Percentiles rank a stretch among this genome's conserved stretches.
Evolutionary conservation across 2,113 vertebrate species (phyloP).

Genomic region (Hypanus sabinus): DNA sequence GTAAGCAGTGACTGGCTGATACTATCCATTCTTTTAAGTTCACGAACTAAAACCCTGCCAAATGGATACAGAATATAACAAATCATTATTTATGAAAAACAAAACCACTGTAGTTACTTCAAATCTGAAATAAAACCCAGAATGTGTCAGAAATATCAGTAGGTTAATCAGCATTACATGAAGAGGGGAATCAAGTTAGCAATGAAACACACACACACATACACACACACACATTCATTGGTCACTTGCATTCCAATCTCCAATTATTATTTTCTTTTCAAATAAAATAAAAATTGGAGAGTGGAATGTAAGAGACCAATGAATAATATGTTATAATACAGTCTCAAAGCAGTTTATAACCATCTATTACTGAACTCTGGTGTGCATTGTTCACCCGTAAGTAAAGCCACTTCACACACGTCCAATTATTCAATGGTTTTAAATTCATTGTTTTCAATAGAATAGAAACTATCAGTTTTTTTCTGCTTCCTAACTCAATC

Average conservation of each 20-base stretch:
- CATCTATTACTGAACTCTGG: background rate
- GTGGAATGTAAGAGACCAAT: too few relatives aligned
- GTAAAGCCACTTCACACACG: background rate
- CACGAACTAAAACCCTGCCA: slow-evolving; percentile 64
- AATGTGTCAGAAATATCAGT: too few relatives aligned
- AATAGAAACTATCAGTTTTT: background rate
- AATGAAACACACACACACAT: too few relatives aligned
- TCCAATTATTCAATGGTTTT: background rate
- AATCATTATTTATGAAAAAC: background rate
- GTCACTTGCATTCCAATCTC: background rate
- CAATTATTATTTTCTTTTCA: background rate
- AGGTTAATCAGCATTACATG: too few relatives aligned
- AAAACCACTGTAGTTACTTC: too few relatives aligned
- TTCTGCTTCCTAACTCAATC: background rate
- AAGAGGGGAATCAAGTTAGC: too few relatives aligned
- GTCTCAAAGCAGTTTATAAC: background rate
- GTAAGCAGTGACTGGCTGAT: slow-evolving; percentile 72
- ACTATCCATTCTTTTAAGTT: slow-evolving; percentile 70
- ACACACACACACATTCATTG: background rate
- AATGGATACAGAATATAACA: slow-evolving; percentile 26
- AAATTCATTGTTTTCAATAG: background rate
- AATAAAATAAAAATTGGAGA: too few relatives aligned
- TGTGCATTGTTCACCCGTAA: background rate
- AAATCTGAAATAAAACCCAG: too few relatives aligned
- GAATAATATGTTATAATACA: background rate